phyloP scores from a whole-genome alignment of 2,888 invertebrate genomes.

The Drosophila demipolita region DNA sequence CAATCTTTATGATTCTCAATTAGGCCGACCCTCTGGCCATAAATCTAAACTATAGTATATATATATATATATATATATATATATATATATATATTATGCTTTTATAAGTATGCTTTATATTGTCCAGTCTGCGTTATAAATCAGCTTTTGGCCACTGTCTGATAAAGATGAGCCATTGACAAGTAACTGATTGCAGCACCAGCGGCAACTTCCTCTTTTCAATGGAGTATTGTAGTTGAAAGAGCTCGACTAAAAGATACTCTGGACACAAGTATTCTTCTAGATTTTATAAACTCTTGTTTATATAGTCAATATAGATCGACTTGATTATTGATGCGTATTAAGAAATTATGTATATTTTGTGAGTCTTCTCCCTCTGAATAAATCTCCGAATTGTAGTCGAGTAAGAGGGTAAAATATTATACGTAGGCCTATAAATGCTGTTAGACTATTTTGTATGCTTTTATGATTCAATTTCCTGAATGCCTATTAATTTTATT shows the following conservation, averaged over 20 bases:
- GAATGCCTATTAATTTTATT: background rate
- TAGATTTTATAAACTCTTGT: background rate
- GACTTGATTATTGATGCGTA: background rate
- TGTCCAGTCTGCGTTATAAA: slow-evolving; percentile 42
- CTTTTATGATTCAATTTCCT: slow-evolving; percentile 32
- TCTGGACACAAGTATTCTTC: background rate
- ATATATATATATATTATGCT: background rate
- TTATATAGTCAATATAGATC: background rate
- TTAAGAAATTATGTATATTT: too few relatives aligned
- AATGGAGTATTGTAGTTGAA: background rate
- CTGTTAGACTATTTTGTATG: background rate
- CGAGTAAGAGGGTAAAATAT: background rate
- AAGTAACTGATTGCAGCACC: background rate
- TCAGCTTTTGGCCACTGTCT: slow-evolving; percentile 32
- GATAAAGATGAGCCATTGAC: slow-evolving; percentile 28
- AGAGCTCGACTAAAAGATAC: background rate
- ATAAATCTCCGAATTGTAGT: too few relatives aligned
- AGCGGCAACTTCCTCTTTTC: background rate
- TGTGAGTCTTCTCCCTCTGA: too few relatives aligned
- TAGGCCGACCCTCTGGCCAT: slow-evolving; percentile 42
- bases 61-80: slow-evolving; percentile 5
- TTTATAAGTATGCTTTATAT: slow-evolving; percentile 9
- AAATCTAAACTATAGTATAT: slow-evolving; percentile 42
- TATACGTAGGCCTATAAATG: background rate
- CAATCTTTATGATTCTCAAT: slow-evolving; percentile 69